Base-by-base conservation (phyloP, 2,113 vertebrate species). In the Lipophrys pholis region DNA sequence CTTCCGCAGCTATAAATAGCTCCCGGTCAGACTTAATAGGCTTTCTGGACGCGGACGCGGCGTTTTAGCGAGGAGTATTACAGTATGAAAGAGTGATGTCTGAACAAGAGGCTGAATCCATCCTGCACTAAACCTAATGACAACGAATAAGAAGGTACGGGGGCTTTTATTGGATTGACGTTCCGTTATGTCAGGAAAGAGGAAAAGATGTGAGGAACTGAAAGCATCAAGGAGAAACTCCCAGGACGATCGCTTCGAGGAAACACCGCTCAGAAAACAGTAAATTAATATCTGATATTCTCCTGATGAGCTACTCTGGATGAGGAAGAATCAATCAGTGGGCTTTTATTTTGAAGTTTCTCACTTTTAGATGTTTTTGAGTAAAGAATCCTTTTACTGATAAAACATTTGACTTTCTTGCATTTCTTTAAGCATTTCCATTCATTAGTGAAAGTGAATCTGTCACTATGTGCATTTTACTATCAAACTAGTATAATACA, bases 71-170 rank as follows among this genome's bases (percentile, higher is more conserved):
- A n/a, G 30, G 69, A 77, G 46, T 45, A 70, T 36, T 38, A 52
- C 58, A 67, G 6, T 55, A 38, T 75, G 78, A 46, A 66, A 60
- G 42, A 75, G 46, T 30, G 77, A 55, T 50, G 62, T 56, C 16
- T 69, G 60, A 66, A 69, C 38, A 85, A 52, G 41, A 55, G 62
- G 52, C 48, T 74, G n/a, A 54, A 67, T 73, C 80, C 59, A 77
- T 80, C 63, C 52, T 52, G 15, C 40, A 87, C 70, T 55, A 66
- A 81, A 74, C 0, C 0, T 79, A 79, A 89, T 69, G 59, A 70
- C 64, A 69, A 40, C 61, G 57, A 75, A 36, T 39, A 36, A 59
- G 59, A 73, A 48, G 74, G 63, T 75, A 48, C 10, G 11, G 57
- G 45, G 56, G 42, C 48, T 78, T 73, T 80, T 30, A 30, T 2